Evolutionary conservation across 2,113 vertebrate genomes (phyloP), one percentile per base, ranked within the genome.

Genomic region (Saguinus midas): DNA sequence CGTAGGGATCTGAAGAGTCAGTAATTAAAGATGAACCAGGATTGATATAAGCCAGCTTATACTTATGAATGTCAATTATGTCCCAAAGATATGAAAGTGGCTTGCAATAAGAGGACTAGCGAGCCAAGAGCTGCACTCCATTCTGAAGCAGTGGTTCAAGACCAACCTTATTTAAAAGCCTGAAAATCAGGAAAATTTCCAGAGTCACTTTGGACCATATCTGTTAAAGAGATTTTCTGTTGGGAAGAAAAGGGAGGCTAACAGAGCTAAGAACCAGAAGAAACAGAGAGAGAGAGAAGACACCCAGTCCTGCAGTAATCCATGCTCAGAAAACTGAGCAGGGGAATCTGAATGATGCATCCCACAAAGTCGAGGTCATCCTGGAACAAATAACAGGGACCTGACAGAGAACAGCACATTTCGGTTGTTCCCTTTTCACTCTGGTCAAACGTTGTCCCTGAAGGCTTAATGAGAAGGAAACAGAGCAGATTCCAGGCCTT

Each of bases 41-140:
- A 55, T 83, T 57, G 70, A 64, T 20, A 78, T 61, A 86, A 92
- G 52, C 43, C 72, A 86, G 66, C n/a, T 81, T 76, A 79, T 61
- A 43, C 64, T 68, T 70, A 64, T 9, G 23, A 58, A 84, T 68
- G 78, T 35, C 13, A 5, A 35, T 43, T 70, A 86, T n/a, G 50
- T 45, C 64, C 27, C 89, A 86, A 89, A 3, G 29, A 40, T 61
- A 68, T 23, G 55, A 40, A 96, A 91, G 40, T 66, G 29, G 55
- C 50, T 64, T 78, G 37, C 68, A 83, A 23, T 80, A 75, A 64
- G 61, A 55, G 52, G n/a, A 35, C 25, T 18, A 83, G 61, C 37
- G 45, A 82, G 75, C 23, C 70, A 91, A 70, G 72, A 79, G 52
- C 32, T 58, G 20, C 1, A 27, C 68, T 91, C 37, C 50, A 55